Conservation (phyloP, 2,888 invertebrate genomes). For the Heliconius aoede region DNA sequence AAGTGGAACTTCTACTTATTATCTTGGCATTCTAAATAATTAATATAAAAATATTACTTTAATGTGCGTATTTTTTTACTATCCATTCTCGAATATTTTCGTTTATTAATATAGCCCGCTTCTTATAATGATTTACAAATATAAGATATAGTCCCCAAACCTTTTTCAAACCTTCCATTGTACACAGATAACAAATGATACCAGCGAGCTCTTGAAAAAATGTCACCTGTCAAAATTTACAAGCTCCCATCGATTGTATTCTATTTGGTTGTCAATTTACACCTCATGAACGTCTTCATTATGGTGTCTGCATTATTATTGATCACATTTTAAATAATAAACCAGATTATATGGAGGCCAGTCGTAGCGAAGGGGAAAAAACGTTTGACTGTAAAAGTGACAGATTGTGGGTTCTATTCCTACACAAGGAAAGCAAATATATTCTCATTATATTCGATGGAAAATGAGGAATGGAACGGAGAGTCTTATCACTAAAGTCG, state of each 20-base stretch:
- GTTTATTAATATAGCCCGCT: background rate
- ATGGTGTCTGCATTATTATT: constrained; percentile 47
- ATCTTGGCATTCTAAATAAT: too few species aligned
- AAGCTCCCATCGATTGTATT: constrained; percentile 39
- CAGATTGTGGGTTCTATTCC: background rate
- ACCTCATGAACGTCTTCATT: constrained; percentile 50
- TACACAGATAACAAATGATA: constrained; percentile 30
- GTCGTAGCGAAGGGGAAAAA: too few species aligned
- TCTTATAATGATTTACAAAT: background rate
- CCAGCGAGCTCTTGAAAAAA: constrained; percentile 18
- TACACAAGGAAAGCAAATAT: background rate
- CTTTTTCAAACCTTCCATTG: background rate
- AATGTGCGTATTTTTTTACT: too few species aligned
- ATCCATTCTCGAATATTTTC: background rate
- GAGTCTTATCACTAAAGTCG: too few species aligned
- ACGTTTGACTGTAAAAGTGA: too few species aligned
- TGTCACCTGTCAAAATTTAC: constrained; percentile 30
- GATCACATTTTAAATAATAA: constrained; percentile 41
- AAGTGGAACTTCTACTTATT: too few species aligned
- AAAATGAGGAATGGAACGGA: too few species aligned
- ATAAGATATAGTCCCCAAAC: background rate
- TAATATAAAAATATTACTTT: too few species aligned
- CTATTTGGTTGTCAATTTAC: constrained; percentile 59
- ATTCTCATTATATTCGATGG: too few species aligned
- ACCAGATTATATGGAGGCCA: background rate